Percentiles rank a stretch among this genome's conserved stretches.
Evolutionary conservation across 2,797 vertebrate species (phyloP).

Genomic region (Aldrovandia affinis): DNA sequence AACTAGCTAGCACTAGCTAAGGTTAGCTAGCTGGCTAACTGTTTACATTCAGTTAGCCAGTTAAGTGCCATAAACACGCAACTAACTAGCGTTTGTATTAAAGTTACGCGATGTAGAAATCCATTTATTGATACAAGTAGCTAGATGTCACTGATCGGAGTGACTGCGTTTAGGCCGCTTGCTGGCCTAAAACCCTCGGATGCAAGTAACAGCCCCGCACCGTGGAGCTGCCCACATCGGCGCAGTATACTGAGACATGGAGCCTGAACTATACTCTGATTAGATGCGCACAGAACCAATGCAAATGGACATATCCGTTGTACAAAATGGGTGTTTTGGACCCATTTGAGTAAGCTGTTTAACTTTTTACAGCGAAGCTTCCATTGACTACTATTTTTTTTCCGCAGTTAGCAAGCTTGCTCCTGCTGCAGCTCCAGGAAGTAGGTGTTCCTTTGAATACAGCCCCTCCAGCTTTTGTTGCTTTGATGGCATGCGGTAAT

Average conservation of each 20-base stretch:
- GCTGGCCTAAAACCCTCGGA: slow-evolving; percentile 59
- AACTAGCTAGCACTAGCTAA: slow-evolving; percentile 7
- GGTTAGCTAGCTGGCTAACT: background rate
- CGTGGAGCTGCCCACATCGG: slow-evolving; percentile 59
- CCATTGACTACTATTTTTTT: slow-evolving; percentile 60
- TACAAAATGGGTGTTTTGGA: slow-evolving; percentile 44
- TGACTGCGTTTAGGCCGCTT: slow-evolving; percentile 44
- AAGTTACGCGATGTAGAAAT: slow-evolving; percentile 19
- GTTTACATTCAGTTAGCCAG: slow-evolving; percentile 4
- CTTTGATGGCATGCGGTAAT: slow-evolving; percentile 2
- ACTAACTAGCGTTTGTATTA: background rate
- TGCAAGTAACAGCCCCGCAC: slow-evolving; percentile 60
- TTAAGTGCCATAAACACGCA: slow-evolving; percentile 5
- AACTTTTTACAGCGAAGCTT: slow-evolving; percentile 59
- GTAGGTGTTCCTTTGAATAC: slow-evolving; percentile 55
- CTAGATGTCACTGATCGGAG: slow-evolving; percentile 31
- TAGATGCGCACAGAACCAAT: slow-evolving; percentile 48
- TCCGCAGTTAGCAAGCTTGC: slow-evolving; percentile 48
- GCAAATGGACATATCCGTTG: slow-evolving; percentile 46
- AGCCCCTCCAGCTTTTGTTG: slow-evolving; percentile 43
- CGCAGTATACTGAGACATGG: slow-evolving; percentile 59
- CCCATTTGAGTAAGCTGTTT: slow-evolving; percentile 53
- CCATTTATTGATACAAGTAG: slow-evolving; percentile 44
- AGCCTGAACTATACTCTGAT: slow-evolving; percentile 39
- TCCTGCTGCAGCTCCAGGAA: slow-evolving; percentile 65